These are phyloP conservation scores for Musca domestica DNA, from an alignment of 1,140 invertebrate species.

Conservation along the genomic window DNA sequence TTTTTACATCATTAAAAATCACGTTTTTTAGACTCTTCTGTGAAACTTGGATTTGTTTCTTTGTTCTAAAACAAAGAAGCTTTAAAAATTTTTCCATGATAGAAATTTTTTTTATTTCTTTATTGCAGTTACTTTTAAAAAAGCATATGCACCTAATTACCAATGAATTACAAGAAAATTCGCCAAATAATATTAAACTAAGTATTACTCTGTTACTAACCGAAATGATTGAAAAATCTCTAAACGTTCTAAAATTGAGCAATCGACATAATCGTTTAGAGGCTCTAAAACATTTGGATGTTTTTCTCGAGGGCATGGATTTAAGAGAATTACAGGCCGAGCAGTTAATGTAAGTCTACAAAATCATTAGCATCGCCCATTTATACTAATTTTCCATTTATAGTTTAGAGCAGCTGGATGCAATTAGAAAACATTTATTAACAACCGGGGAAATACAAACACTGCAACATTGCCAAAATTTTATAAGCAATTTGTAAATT, in stretches of 20 bases:
- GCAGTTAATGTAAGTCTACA: constrained; percentile 3
- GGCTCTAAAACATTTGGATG: constrained; percentile 11
- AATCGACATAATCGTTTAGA: constrained; percentile 1
- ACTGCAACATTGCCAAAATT: too few species aligned
- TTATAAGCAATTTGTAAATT: too few species aligned
- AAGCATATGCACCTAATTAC: background rate
- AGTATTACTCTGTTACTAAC: background rate
- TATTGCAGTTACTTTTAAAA: background rate
- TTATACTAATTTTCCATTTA: too few species aligned
- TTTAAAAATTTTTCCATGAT: too few species aligned
- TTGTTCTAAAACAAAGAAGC: too few species aligned
- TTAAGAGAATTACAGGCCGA: constrained; percentile 4
- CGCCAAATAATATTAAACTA: constrained; percentile 1
- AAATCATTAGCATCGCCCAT: too few species aligned
- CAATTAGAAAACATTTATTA: too few species aligned
- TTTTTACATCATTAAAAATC: too few species aligned
- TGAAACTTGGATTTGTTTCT: too few species aligned
- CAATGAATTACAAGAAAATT: background rate
- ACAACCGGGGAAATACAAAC: too few species aligned
- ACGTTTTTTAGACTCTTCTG: too few species aligned
- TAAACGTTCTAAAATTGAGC: background rate
- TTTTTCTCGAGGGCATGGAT: background rate
- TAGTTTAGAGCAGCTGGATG: too few species aligned
- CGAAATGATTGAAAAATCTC: constrained; percentile 2
- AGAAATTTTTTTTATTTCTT: background rate